Conservation (phyloP, 92 coral and sea anemone genomes). For the Diadumene lineata region DNA sequence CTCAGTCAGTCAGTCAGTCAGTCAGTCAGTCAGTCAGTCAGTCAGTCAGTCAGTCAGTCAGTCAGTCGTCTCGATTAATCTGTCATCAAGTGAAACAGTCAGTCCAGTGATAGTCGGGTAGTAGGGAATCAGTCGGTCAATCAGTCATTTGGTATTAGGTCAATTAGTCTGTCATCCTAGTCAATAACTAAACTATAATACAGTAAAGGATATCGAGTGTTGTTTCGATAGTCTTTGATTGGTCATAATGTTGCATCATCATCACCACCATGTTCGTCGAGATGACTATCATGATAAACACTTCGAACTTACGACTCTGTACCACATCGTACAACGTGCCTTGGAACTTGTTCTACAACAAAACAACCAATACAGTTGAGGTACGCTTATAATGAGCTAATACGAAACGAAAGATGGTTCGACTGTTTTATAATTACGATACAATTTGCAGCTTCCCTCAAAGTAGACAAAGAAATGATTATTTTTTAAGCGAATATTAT, state of each 20-base stretch:
- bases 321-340: slow-evolving; percentile 80
- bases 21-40: not conserved
- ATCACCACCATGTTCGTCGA: slow-evolving; percentile 80
- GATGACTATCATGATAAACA: slow-evolving; percentile 73
- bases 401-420: too few species aligned
- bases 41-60: not conserved
- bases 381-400: too few species aligned
- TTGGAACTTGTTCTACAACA: slow-evolving; percentile 65
- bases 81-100: not conserved
- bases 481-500: too few species aligned
- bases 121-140: not conserved
- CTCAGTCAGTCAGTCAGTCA: not conserved
- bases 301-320: slow-evolving; percentile 75
- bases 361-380: not conserved
- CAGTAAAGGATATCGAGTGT: slow-evolving; percentile 91
- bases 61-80: not conserved
- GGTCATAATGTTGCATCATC: slow-evolving; percentile 89
- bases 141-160: not conserved
- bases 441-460: too few species aligned
- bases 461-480: too few species aligned
- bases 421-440: too few species aligned
- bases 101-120: not conserved
- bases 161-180: not conserved
- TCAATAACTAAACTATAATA: not conserved
- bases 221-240: slow-evolving; percentile 49